Conservation (phyloP, 2,113 vertebrate species). For the Platysternon megacephalum region DNA sequence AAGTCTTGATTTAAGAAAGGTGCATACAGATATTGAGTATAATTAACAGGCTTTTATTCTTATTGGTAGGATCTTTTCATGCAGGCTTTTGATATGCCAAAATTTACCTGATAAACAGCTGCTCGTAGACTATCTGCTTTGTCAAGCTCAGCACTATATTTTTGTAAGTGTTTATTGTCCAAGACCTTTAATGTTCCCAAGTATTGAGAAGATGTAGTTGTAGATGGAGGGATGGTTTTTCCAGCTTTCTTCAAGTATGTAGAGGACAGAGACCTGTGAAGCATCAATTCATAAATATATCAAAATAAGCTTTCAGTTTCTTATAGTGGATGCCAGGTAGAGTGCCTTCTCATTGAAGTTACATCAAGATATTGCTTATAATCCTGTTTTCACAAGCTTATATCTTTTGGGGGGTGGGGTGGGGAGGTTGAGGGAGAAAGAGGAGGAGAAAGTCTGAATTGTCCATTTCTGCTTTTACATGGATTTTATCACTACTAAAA, state of each 20-base stretch:
- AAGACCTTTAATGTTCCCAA: constrained; percentile 87
- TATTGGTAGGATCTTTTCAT: not conserved
- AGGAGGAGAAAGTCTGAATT: not conserved
- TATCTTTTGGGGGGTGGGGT: not conserved
- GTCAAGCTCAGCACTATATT: constrained; percentile 74
- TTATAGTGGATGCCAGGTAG: not conserved
- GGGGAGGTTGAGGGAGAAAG: not conserved
- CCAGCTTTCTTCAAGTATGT: constrained; percentile 61
- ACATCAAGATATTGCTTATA: not conserved
- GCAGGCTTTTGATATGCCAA: not conserved
- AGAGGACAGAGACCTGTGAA: constrained; percentile 68
- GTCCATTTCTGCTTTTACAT: not conserved
- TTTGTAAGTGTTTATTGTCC: constrained; percentile 78
- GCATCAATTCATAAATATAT: constrained; percentile 28
- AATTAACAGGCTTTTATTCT: not conserved
- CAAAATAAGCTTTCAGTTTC: not conserved
- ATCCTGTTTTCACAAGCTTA: not conserved
- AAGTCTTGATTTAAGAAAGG: not conserved
- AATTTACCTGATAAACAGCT: constrained; percentile 90
- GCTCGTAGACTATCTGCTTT: constrained; percentile 86
- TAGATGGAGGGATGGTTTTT: constrained; percentile 16
- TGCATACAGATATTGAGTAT: not conserved
- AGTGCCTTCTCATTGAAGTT: not conserved
- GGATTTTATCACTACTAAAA: not conserved
- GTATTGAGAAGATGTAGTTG: constrained; percentile 82